Percentiles rank a stretch among this genome's conserved stretches.
Conservation (phyloP, 2,888 invertebrate species). For the Anthophora plumipes region DNA sequence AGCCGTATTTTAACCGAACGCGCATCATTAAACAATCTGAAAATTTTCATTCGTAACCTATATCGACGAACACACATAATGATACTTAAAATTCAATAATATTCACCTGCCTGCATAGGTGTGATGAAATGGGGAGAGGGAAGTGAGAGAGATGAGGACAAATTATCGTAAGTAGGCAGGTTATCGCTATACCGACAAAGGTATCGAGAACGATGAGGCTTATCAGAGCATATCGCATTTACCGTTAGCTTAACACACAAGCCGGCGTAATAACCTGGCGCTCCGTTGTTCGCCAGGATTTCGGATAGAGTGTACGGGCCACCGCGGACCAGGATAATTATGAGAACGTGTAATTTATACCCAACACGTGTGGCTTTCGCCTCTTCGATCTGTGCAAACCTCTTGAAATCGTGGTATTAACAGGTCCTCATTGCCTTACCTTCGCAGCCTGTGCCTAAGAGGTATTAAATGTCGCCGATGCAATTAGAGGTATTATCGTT, state of each 20-base stretch:
- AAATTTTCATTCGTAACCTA: no score
- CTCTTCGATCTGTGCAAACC: constrained; percentile 54
- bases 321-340: constrained; percentile 62
- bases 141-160: neutral
- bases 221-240: constrained; percentile 56
- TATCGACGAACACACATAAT: neutral
- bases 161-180: constrained; percentile 1
- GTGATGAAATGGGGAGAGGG: no score
- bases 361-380: constrained; percentile 50
- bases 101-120: neutral
- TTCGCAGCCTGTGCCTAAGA: constrained; percentile 17
- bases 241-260: constrained; percentile 51
- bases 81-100: neutral
- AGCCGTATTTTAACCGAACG: no score
- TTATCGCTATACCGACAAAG: constrained; percentile 4
- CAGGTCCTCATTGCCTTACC: constrained; percentile 30
- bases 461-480: constrained; percentile 22
- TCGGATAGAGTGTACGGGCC: constrained; percentile 32
- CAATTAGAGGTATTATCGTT: neutral
- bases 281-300: constrained; percentile 42
- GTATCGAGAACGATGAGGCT: constrained; percentile 43
- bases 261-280: constrained; percentile 52
- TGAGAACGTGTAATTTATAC: constrained; percentile 66
- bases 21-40: no score
- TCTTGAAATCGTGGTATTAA: constrained; percentile 50